These are phyloP conservation scores for Desmodus rotundus DNA, from an alignment of 2,113 vertebrate species.

Conservation along the genomic window DNA sequence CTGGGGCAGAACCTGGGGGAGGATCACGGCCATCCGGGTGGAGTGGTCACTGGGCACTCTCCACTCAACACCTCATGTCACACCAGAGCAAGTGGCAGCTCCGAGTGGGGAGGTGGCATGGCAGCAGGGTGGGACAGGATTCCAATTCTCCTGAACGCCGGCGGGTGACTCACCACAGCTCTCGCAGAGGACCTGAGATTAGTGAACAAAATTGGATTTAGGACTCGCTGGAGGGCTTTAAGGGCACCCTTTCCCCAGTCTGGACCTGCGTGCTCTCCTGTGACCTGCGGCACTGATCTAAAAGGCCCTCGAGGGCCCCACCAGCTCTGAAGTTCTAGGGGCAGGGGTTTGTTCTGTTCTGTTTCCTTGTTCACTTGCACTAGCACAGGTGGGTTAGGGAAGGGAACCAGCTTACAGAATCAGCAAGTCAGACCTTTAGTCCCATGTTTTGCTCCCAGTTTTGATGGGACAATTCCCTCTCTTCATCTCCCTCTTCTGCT, in stretches of 20 bases:
- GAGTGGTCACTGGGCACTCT: not conserved
- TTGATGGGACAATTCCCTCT: not conserved
- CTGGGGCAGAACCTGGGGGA: not conserved
- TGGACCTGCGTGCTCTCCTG: not conserved
- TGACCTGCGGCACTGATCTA: not conserved
- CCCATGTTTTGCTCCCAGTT: not conserved
- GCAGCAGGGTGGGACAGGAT: not conserved
- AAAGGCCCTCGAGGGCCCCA: not conserved
- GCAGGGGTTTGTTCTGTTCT: not conserved
- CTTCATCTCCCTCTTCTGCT: not conserved
- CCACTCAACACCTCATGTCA: too few species aligned
- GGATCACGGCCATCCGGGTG: not conserved
- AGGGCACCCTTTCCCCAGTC: too few species aligned
- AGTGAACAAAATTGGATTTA: not conserved
- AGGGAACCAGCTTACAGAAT: not conserved
- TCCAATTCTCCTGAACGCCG: not conserved
- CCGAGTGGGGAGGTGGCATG: not conserved
- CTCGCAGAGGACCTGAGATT: not conserved
- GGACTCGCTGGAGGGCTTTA: not conserved
- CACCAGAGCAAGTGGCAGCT: not conserved
- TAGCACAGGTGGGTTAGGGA: accelerated
- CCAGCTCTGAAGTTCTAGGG: not conserved
- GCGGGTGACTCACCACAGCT: not conserved
- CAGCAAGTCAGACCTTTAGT: not conserved
- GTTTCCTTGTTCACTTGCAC: not conserved